Evolutionary conservation across 2,888 invertebrate genomes (phyloP).

Genomic region (Periphyllus acericola): DNA sequence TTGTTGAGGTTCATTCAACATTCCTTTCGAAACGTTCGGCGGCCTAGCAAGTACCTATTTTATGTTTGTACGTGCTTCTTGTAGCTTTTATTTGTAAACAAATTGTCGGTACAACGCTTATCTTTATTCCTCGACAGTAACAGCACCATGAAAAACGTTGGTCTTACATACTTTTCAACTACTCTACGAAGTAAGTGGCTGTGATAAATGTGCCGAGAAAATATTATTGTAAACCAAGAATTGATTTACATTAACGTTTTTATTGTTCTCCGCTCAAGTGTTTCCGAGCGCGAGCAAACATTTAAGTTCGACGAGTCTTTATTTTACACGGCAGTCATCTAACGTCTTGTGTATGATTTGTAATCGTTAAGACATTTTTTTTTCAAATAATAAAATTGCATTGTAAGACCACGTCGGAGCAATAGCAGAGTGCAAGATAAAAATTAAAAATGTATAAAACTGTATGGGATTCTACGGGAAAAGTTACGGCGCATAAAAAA

Average conservation of each 20-base stretch:
- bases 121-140: constrained; percentile 7
- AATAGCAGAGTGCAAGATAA: neutral
- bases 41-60: neutral
- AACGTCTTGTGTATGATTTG: too few relatives aligned
- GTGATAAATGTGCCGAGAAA: neutral
- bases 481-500: neutral
- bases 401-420: neutral
- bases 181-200: neutral
- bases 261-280: too few relatives aligned
- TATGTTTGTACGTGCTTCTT: constrained; percentile 14
- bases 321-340: too few relatives aligned
- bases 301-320: too few relatives aligned
- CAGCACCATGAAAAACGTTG: neutral
- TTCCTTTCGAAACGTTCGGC: neutral
- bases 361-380: neutral
- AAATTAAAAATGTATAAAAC: neutral
- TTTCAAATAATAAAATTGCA: neutral
- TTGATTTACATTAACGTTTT: too few relatives aligned
- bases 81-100: neutral
- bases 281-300: too few relatives aligned
- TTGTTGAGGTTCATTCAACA: neutral
- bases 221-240: neutral
- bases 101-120: neutral
- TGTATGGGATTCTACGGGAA: neutral
- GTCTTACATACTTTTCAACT: neutral